These are phyloP conservation scores for Erpornis zantholeuca DNA, from an alignment of 2,113 vertebrate species.

Conservation along the genomic window DNA sequence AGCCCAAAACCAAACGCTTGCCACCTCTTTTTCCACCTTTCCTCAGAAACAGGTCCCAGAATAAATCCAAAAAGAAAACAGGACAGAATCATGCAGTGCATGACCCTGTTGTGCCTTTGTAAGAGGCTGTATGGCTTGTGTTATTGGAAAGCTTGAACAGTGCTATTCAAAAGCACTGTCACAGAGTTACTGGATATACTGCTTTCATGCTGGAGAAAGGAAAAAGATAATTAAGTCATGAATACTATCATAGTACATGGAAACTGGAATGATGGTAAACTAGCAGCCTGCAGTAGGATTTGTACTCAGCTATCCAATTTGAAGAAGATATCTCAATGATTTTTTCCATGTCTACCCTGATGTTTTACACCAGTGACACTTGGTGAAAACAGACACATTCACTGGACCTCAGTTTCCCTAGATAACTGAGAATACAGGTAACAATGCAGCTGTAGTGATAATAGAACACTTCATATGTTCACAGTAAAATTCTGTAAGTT, in stretches of 20 bases:
- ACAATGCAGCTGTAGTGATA: neutral
- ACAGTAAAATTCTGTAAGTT: neutral
- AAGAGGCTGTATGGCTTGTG: neutral
- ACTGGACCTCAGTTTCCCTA: neutral
- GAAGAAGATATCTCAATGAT: neutral
- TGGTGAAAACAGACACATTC: neutral
- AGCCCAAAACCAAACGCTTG: neutral
- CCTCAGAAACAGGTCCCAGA: neutral
- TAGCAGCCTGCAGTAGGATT: neutral
- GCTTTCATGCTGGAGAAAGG: neutral
- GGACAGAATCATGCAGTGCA: neutral
- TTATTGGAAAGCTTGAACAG: neutral
- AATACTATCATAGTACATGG: neutral
- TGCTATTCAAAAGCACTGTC: neutral
- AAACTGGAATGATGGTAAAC: neutral
- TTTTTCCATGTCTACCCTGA: neutral
- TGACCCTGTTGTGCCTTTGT: neutral
- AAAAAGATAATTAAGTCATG: neutral
- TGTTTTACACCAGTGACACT: neutral
- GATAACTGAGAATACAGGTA: neutral
- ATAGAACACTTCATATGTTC: fast-evolving
- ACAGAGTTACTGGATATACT: neutral
- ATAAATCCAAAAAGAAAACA: neutral
- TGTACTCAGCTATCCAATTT: neutral
- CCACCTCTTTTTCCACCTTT: neutral